Evolutionary conservation across 2,888 invertebrate genomes (phyloP), one percentile per base, ranked within the genome.

Genomic region (Philereme transversata): DNA sequence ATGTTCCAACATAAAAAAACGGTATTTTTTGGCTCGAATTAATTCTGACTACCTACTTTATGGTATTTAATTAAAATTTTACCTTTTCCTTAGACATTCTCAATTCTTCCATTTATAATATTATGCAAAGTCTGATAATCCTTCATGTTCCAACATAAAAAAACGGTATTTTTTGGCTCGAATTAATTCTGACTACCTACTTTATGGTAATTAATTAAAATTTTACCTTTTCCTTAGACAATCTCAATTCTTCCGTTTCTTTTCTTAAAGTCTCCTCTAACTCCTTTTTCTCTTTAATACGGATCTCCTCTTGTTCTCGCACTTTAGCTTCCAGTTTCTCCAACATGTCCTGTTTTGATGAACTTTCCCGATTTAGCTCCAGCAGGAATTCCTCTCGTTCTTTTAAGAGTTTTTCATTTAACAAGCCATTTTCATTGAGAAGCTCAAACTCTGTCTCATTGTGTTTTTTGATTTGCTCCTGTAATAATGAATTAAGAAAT

Each of bases 331-430:
- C 88, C 51, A 94, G 83, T 54, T 92, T 92, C 45, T 88, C 83
- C 50, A 94, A 68, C 62, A 91, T 82, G 60, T 90, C 90, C 67
- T 94, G 88, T 81, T 93, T 94, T 3, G 93, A 93, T 8, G 88
- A 80, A 69, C 82, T 93, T 64, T 94, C 94, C 63, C 90, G 81
- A 36, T 83, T 86, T 41, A 94, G 71, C 65, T 89, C 88, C 5
- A 76, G 74, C 47, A 94, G 85, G 68, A 94, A 94, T 50, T 93
- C 90, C 52, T 87, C 81, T 59, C 93, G 80, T 67, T 94, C 94
- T 54, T 88, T 89, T 48, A 85, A 76, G 4, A 94, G 73, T 62
- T 92, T 93, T 43, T 87, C 82, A 62, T 93, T 84, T 3, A 94
- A 77, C 35, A 78, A 75, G 60, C 82, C 82, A 68, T 94, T 93